phyloP scores from a whole-genome alignment of 1,140 invertebrate species.

The Aphelinus atriplicis region DNA sequence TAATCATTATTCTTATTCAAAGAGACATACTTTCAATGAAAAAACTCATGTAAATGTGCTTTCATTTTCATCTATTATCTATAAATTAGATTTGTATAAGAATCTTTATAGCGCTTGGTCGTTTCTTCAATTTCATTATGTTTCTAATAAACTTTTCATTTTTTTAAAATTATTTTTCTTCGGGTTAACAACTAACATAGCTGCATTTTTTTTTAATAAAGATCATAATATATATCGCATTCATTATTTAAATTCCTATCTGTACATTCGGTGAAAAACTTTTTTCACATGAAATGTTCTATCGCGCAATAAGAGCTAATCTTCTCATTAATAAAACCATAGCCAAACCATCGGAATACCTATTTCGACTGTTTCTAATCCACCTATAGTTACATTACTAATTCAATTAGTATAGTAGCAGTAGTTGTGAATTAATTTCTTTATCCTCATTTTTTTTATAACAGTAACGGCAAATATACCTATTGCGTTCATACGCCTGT shows the following conservation, averaged over 20 bases:
- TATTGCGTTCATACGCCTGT: too few species aligned
- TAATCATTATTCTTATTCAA: slow-evolving; percentile 1
- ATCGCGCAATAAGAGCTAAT: too few species aligned
- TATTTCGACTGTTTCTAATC: too few species aligned
- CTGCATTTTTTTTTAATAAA: background rate
- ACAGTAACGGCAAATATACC: too few species aligned
- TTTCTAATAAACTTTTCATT: background rate
- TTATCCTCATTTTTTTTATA: too few species aligned
- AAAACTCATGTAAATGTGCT: slow-evolving; percentile 54
- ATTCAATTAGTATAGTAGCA: too few species aligned
- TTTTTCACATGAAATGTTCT: too few species aligned
- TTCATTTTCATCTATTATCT: slow-evolving; percentile 46
- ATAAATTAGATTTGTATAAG: slow-evolving; percentile 45
- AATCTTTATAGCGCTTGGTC: slow-evolving; percentile 35
- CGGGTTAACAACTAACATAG: slow-evolving; percentile 15
- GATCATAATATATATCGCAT: background rate
- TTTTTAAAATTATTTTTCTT: slow-evolving; percentile 10
- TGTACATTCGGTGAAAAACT: too few species aligned
- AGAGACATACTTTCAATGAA: slow-evolving; percentile 53
- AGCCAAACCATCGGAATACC: too few species aligned
- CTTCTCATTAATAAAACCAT: too few species aligned
- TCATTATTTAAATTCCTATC: background rate
- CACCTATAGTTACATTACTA: too few species aligned
- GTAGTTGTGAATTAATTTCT: too few species aligned
- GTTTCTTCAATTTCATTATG: slow-evolving; percentile 16